phyloP scores from a whole-genome alignment of 2,888 invertebrate species.

The Zhuqinia jingwanae region DNA sequence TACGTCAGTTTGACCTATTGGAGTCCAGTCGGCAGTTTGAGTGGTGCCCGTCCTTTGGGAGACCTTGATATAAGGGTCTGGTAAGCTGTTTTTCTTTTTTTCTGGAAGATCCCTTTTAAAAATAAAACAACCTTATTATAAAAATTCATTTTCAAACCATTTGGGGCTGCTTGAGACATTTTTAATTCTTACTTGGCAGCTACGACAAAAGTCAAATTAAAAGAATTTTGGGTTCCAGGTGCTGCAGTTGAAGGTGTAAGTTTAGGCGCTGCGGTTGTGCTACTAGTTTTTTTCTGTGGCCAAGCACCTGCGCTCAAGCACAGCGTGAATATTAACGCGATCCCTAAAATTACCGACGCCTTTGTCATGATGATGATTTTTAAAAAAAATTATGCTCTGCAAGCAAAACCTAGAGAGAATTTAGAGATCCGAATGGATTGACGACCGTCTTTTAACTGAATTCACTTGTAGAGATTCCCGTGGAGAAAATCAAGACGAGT shows the following conservation, averaged over 20 bases:
- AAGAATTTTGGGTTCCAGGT: slow-evolving; percentile 55
- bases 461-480: slow-evolving; percentile 33
- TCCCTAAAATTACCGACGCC: slow-evolving; percentile 20
- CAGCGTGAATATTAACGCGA: slow-evolving; percentile 31
- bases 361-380: slow-evolving; percentile 21
- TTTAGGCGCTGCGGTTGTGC: background rate
- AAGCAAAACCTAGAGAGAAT: slow-evolving; percentile 11
- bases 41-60: slow-evolving; percentile 53
- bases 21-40: slow-evolving; percentile 63
- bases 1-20: slow-evolving; percentile 59
- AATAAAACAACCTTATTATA: too few relatives aligned
- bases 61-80: slow-evolving; percentile 65
- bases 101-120: slow-evolving; percentile 53
- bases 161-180: background rate
- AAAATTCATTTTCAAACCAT: background rate
- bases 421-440: background rate
- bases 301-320: slow-evolving; percentile 9
- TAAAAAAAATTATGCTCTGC: too few relatives aligned
- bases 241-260: background rate
- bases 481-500: slow-evolving; percentile 40
- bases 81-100: slow-evolving; percentile 58
- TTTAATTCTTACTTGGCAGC: slow-evolving; percentile 51
- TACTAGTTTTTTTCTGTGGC: slow-evolving; percentile 13
- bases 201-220: slow-evolving; percentile 60
- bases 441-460: slow-evolving; percentile 35